Evolutionary conservation across 2,797 vertebrate species (phyloP), one percentile per base, ranked within the genome.

Genomic region (Falco naumanni): DNA sequence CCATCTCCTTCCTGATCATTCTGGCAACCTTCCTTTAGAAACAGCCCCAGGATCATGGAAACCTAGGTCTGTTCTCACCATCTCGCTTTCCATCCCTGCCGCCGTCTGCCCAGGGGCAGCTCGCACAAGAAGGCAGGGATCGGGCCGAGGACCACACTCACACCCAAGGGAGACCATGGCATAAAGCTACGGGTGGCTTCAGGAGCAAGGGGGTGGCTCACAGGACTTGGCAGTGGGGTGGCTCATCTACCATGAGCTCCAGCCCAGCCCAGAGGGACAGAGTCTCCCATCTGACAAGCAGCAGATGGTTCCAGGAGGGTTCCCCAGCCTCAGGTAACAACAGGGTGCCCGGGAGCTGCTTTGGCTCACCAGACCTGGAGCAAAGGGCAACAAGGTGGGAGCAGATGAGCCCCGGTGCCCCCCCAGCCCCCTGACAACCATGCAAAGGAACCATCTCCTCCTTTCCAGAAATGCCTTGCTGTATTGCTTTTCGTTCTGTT

Each of bases 111-210:
- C 37, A 13, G 61, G 33, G 24, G 31, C 34, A 31, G 68, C 16
- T 79, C 74, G 39, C 43, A 10, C 37, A 29, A 16, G 78, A 74
- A 37, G 7, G 72, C 65, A 51, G 41, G 33, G 20, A 48, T 48
- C 0, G 1, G 51, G 47, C 51, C 1, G 28, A 41, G 64, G 51
- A 76, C 33, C 65, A 45, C 34, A 0, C 8, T 48, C 4, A 33
- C 24, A 21, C 54, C 60, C 65, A 16, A 34, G 37, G 61, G 9
- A 84, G 8, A 48, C 68, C 65, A 24, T 0, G 16, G 43, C 37
- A 28, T 19, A 26, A 70, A 48, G 82, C 64, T 47, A 10, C 5
- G 5, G 25, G 69, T 19, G 41, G 39, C 75, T 60, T 64, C 45
- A 22, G 72, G 48, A 71, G 57, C 13, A 57, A 66, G 13, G 39